A percentile compares a stretch with the other conserved stretches of the same genome.
Evolutionary conservation across 2,888 invertebrate species (phyloP).

Genomic region (Philereme transversata): DNA sequence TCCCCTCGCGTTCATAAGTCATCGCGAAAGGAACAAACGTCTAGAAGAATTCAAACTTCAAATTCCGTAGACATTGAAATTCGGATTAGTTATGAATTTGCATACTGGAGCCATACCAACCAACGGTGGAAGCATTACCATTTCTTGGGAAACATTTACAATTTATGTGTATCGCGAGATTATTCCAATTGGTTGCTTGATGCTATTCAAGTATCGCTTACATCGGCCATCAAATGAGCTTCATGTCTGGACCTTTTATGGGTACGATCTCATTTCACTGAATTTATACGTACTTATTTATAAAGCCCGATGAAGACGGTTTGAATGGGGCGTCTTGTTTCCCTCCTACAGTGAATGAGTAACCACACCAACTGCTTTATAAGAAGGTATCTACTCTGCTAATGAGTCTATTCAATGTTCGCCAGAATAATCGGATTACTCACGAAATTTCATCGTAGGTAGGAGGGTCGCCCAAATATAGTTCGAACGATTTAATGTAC

Average conservation of each 20-base stretch:
- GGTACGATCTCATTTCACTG: slow-evolving; percentile 31
- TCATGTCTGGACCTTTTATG: slow-evolving; percentile 34
- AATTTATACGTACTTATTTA: slow-evolving; percentile 21
- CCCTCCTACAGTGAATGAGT: slow-evolving; percentile 13
- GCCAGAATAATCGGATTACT: slow-evolving; percentile 20
- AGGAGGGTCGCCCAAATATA: slow-evolving; percentile 6
- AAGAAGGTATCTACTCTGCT: slow-evolving; percentile 14
- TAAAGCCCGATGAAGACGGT: not conserved
- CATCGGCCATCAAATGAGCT: slow-evolving; percentile 29
- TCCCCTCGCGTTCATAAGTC: slow-evolving; percentile 5
- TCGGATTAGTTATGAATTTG: slow-evolving; percentile 31
- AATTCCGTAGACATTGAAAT: slow-evolving; percentile 11
- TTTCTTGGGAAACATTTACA: slow-evolving; percentile 27
- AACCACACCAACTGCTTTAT: slow-evolving; percentile 11
- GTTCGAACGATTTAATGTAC: slow-evolving; percentile 9
- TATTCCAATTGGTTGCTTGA: slow-evolving; percentile 28
- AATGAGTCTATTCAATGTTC: slow-evolving; percentile 27
- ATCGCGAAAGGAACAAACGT: not conserved
- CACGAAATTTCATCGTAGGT: slow-evolving; percentile 18
- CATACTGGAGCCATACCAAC: slow-evolving; percentile 25
- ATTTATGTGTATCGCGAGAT: slow-evolving; percentile 34
- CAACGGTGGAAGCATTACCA: slow-evolving; percentile 18
- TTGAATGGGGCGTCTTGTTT: slow-evolving; percentile 6
- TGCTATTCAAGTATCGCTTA: slow-evolving; percentile 31
- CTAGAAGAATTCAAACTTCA: slow-evolving; percentile 9